Conservation (phyloP, 2,888 invertebrate genomes). For the Tyria jacobaeae region DNA sequence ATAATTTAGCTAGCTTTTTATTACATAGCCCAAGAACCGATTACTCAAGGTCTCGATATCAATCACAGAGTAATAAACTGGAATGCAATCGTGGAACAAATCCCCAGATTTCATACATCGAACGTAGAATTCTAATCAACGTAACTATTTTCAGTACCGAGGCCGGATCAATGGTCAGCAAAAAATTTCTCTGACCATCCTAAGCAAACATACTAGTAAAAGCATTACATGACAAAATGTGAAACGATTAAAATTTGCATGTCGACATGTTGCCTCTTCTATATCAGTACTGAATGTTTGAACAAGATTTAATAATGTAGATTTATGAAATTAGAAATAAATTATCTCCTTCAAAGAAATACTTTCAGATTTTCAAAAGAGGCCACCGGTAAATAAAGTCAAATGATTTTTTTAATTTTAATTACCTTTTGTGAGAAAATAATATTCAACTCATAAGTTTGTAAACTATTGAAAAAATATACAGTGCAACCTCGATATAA, state of each 20-base stretch:
- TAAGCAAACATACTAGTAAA: constrained; percentile 65
- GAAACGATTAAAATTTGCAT: constrained; percentile 63
- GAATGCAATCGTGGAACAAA: constrained; percentile 27
- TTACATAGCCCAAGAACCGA: background rate
- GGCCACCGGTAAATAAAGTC: no score
- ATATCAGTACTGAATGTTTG: constrained; percentile 41
- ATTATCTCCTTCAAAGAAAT: no score
- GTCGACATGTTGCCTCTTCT: constrained; percentile 42
- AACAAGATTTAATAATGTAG: constrained; percentile 26
- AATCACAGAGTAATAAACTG: constrained; percentile 23
- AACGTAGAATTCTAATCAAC: constrained; percentile 50
- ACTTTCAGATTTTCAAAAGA: no score
- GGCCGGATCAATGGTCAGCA: constrained; percentile 45
- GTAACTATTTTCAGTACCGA: constrained; percentile 48
- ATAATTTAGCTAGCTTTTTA: background rate
- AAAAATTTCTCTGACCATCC: constrained; percentile 55
- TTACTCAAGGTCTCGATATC: constrained; percentile 13
- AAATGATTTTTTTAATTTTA: no score
- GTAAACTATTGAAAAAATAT: no score
- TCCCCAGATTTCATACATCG: constrained; percentile 37
- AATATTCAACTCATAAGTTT: no score
- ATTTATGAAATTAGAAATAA: no score
- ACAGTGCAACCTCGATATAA: no score
- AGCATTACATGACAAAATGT: constrained; percentile 60
- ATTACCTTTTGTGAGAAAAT: no score